phyloP scores from a whole-genome alignment of 2,113 vertebrate species.

The Ranitomeya imitator region DNA sequence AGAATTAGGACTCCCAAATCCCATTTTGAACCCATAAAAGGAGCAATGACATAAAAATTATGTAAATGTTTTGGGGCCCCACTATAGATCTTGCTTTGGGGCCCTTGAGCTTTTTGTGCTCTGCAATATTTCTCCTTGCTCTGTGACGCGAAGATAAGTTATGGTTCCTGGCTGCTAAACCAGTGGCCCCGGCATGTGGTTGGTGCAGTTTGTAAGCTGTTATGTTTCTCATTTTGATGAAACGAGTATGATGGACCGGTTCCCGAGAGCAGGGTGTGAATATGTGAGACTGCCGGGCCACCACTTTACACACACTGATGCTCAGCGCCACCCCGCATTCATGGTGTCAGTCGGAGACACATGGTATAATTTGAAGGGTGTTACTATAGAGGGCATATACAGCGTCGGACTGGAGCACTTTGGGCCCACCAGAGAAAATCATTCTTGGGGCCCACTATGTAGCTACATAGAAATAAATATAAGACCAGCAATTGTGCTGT shows the following conservation, averaged over 20 bases:
- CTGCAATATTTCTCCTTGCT: neutral
- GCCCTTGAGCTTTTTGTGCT: neutral
- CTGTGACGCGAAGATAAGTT: neutral
- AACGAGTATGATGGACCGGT: constrained; percentile 37
- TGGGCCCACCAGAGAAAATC: too few relatives aligned
- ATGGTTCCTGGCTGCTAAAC: neutral
- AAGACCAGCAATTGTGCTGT: too few relatives aligned
- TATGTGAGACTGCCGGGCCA: neutral
- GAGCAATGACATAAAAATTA: neutral
- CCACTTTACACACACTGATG: constrained; percentile 22
- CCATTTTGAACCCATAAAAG: neutral
- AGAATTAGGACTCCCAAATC: neutral
- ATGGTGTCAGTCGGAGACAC: neutral
- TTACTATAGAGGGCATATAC: too few relatives aligned
- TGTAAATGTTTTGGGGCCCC: neutral
- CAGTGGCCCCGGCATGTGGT: neutral
- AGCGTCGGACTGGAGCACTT: too few relatives aligned
- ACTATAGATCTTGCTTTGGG: neutral
- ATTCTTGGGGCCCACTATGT: too few relatives aligned
- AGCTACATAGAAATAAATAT: too few relatives aligned
- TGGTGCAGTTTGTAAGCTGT: constrained; percentile 2
- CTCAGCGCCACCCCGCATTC: neutral
- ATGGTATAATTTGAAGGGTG: neutral
- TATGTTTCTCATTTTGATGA: neutral
- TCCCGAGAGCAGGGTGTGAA: constrained; percentile 37